Percentiles rank a stretch among this genome's conserved stretches.
phyloP scores from a whole-genome alignment of 2,888 invertebrate genomes.

The Blastobasis lacticolella region DNA sequence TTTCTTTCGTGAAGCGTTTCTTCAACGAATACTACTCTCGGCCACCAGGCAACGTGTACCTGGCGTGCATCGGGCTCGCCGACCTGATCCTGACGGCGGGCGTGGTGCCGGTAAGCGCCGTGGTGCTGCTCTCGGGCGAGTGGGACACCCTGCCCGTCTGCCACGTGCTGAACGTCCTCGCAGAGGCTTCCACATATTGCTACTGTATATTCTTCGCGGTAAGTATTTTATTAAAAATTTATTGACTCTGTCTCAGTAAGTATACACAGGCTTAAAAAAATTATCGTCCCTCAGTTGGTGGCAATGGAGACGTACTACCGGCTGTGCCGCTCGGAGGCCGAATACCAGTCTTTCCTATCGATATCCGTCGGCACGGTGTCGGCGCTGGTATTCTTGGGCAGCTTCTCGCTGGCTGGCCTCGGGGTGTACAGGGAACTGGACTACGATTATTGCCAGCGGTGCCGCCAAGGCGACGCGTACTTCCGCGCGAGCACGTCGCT shows the following conservation, averaged over 20 bases:
- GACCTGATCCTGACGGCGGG: conserved; percentile 81
- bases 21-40: background rate
- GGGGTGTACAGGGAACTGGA: conserved; percentile 77
- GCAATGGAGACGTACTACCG: conserved; percentile 79
- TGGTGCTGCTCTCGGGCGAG: conserved; percentile 79
- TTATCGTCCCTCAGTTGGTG: conserved; percentile 46
- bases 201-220: conserved; percentile 63
- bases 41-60: conserved; percentile 78
- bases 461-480: conserved; percentile 65
- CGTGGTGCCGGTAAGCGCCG: conserved; percentile 80
- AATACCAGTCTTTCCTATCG: conserved; percentile 57
- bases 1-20: background rate
- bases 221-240: conserved; percentile 20
- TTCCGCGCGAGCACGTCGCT: conserved; percentile 74
- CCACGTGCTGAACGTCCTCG: conserved; percentile 78
- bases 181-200: conserved; percentile 77
- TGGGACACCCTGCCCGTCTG: conserved; percentile 76
- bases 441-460: conserved; percentile 79
- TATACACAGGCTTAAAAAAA: background rate
- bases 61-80: conserved; percentile 83
- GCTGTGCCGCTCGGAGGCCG: conserved; percentile 61
- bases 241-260: background rate
- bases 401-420: conserved; percentile 69
- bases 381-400: conserved; percentile 71
- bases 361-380: conserved; percentile 66